Percentiles rank a stretch among this genome's conserved stretches.
Evolutionary conservation across 1,140 invertebrate genomes (phyloP).

Genomic region (Cyrtorhinus lividipennis): DNA sequence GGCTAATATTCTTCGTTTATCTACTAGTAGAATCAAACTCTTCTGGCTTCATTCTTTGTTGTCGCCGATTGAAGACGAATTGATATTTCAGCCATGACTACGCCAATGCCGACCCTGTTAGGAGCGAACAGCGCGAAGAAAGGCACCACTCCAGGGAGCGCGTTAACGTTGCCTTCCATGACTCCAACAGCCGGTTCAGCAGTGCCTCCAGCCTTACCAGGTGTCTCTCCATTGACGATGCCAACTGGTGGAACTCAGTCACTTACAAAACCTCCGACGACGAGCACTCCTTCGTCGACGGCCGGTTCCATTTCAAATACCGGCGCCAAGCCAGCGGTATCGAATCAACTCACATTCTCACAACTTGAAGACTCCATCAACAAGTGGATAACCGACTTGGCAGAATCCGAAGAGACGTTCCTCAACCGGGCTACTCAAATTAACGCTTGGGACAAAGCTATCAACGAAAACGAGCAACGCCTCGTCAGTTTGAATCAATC

Average conservation of each 20-base stretch:
- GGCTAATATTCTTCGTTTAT: no score
- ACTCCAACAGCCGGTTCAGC: constrained; percentile 31
- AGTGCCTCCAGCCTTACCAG: constrained; percentile 26
- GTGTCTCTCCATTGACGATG: constrained; percentile 20
- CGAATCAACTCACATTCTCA: constrained; percentile 54
- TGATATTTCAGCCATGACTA: no score
- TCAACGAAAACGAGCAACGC: constrained; percentile 58
- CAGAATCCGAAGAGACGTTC: constrained; percentile 86
- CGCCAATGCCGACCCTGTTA: not conserved
- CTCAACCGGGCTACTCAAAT: constrained; percentile 87
- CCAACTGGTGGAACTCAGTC: constrained; percentile 8
- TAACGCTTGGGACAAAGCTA: constrained; percentile 82
- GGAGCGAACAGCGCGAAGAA: not conserved
- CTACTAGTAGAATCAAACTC: no score
- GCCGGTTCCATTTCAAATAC: not conserved
- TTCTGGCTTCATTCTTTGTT: no score
- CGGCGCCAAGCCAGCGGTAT: constrained; percentile 32
- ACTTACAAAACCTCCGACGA: constrained; percentile 15
- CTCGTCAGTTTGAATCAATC: not conserved
- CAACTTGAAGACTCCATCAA: constrained; percentile 88
- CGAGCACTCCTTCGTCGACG: not conserved
- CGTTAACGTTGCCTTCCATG: constrained; percentile 25
- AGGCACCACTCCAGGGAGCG: not conserved
- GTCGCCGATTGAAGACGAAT: no score
- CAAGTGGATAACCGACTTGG: constrained; percentile 86